These are phyloP conservation scores for Nymphalis urticae DNA, from an alignment of 2,888 invertebrate genomes.

Conservation along the genomic window DNA sequence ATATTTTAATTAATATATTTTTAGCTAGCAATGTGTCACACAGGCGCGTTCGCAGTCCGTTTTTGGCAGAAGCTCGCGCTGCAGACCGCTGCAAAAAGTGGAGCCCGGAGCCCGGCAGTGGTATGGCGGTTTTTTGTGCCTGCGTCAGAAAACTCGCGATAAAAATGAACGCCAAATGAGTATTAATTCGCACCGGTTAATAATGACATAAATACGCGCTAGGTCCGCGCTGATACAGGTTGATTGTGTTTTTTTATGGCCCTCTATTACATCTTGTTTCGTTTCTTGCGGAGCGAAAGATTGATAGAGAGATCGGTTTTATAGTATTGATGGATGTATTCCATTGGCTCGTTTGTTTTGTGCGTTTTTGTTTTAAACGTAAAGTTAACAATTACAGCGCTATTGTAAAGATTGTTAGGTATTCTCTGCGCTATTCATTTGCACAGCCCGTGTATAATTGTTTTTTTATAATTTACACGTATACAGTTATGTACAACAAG, in stretches of 20 bases:
- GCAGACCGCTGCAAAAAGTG: conserved; percentile 50
- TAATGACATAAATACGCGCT: conserved; percentile 81
- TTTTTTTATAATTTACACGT: background rate
- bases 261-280: conserved; percentile 15
- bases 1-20: conserved; percentile 44
- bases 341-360: conserved; percentile 17
- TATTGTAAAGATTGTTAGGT: conserved; percentile 7
- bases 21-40: conserved; percentile 41
- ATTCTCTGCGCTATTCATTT: background rate
- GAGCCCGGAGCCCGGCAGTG: conserved; percentile 48
- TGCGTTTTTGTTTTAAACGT: conserved; percentile 20
- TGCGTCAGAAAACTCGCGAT: conserved; percentile 64
- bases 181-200: conserved; percentile 80
- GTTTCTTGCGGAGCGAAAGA: conserved; percentile 14
- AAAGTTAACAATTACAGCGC: conserved; percentile 12
- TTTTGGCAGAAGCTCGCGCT: conserved; percentile 54
- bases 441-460: background rate
- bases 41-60: conserved; percentile 54
- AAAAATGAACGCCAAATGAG: conserved; percentile 78
- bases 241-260: conserved; percentile 30
- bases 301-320: conserved; percentile 29
- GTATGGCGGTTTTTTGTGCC: conserved; percentile 60
- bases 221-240: conserved; percentile 56
- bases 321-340: conserved; percentile 27
- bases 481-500: background rate